phyloP scores from a whole-genome alignment of 2,797 vertebrate species.

The Spheniscus humboldti region DNA sequence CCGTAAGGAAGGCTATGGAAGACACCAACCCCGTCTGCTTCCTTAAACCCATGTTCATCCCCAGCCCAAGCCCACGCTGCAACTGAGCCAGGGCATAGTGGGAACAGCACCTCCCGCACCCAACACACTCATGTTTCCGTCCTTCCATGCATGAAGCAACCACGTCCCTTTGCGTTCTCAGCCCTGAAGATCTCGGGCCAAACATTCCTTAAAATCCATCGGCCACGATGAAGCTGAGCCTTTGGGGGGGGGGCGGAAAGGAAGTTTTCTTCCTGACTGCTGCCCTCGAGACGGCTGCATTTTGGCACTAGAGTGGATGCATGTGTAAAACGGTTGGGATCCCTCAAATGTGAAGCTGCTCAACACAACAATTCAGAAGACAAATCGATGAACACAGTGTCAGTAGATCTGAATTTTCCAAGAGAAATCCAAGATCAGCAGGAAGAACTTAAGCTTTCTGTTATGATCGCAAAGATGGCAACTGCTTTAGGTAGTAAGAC shows the following conservation, averaged over 20 bases:
- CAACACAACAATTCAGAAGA: background rate
- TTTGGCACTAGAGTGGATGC: background rate
- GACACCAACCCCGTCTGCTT: background rate
- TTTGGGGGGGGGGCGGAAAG: background rate
- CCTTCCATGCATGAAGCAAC: background rate
- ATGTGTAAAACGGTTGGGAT: background rate
- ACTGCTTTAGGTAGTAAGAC: background rate
- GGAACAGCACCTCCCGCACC: background rate
- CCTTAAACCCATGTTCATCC: background rate
- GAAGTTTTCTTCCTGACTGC: background rate
- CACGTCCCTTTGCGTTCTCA: background rate
- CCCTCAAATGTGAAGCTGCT: background rate
- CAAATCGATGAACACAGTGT: rapidly evolving
- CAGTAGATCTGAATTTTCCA: background rate
- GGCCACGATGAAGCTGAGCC: background rate
- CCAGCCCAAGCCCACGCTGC: background rate
- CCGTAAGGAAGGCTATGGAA: background rate
- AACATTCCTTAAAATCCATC: background rate
- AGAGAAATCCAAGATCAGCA: background rate
- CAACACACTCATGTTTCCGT: background rate
- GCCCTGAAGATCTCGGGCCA: background rate
- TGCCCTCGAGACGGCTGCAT: rapidly evolving
- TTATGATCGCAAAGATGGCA: rapidly evolving
- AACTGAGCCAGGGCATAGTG: background rate
- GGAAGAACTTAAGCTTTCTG: background rate